Evolutionary conservation across 2,113 vertebrate species (phyloP).

Genomic region (Suncus etruscus): DNA sequence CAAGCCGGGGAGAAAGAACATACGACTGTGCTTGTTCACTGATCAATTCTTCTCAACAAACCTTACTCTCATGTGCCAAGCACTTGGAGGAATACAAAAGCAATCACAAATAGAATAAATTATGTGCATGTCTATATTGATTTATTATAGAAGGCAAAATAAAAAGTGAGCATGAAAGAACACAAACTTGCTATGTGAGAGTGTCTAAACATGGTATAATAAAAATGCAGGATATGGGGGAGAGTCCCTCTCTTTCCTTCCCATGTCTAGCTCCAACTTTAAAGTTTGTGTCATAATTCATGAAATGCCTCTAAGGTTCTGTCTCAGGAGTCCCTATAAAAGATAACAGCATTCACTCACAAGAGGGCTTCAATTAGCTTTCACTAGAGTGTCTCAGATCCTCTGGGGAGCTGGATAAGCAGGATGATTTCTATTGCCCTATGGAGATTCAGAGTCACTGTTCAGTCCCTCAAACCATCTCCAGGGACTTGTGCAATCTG

Average conservation of each 20-base stretch:
- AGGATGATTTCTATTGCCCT: not conserved
- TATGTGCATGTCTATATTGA: too few species aligned
- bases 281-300: not conserved
- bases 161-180: not conserved
- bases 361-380: not conserved
- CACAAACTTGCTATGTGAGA: not conserved
- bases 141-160: constrained; percentile 15
- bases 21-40: not conserved
- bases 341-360: not conserved
- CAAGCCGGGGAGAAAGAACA: not conserved
- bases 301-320: not conserved
- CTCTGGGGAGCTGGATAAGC: not conserved
- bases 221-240: not conserved
- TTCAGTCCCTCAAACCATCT: not conserved
- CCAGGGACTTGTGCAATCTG: not conserved
- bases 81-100: not conserved
- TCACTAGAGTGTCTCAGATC: not conserved
- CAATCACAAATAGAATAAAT: not conserved
- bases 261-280: not conserved
- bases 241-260: not conserved
- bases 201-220: not conserved
- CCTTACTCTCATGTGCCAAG: constrained; percentile 8
- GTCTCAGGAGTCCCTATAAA: not conserved
- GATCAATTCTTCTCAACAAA: not conserved
- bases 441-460: not conserved